Evolutionary conservation across 2,888 invertebrate species (phyloP), one percentile per base, ranked within the genome.

Genomic region (Drymonia ruficornis): DNA sequence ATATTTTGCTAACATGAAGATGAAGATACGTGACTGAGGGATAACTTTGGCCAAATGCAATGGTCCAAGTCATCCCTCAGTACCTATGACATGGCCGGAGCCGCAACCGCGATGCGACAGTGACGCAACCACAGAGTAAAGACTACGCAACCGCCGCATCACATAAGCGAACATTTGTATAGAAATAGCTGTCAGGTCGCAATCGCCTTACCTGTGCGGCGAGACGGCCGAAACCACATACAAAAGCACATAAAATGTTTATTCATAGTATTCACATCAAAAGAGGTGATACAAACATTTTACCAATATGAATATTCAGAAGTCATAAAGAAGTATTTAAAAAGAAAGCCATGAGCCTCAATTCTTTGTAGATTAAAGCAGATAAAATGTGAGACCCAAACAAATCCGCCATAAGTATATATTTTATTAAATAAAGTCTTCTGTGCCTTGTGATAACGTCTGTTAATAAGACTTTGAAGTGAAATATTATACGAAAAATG

Each of bases 281-380:
- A 55, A 55, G 36, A 53, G 54, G 49, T 64, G 50, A 23, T 23
- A 61, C 58, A 67, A 67, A 61, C 72, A 76, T 73, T 23, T 23
- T 23, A 23, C 69, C 66, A 55, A 59, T 61, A 82, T 83, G 81
- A 82, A 83, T 83, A 83, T 83, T 83, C 81, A 83, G 54, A 69
- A 67, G 59, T 65, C 63, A 61, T 62, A 68, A 68, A 65, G 65
- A 72, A 71, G 65, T 68, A 61, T 73, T 69, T 53, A 63, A 74
- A 73, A 68, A 70, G 65, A 74, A 74, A 70, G 60, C 67, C 65
- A 63, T 67, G 67, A 63, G 69, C 70, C 55, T 68, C 77, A n/a
- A 76, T 74, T 70, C 68, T 65, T 67, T 60, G 59, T 71, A 72
- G 75, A 78, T 79, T 76, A 75, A 78, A 73, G 71, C 71, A 68